Evolutionary conservation across 2,888 invertebrate genomes (phyloP).

Genomic region (Trissolcus brochymenae): DNA sequence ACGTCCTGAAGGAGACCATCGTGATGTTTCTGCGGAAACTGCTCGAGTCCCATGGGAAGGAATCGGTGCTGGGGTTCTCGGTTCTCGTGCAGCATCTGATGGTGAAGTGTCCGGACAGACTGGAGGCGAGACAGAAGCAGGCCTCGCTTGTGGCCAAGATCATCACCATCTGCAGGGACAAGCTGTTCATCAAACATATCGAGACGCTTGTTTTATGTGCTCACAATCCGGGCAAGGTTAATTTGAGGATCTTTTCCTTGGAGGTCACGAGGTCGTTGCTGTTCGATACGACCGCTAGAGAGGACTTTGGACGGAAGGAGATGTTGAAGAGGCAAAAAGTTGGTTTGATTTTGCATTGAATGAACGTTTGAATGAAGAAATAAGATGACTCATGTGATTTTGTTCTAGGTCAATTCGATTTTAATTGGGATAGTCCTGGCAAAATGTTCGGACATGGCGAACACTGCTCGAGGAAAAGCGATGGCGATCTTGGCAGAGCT

Average conservation of each 20-base stretch:
- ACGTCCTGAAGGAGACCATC: conserved; percentile 64
- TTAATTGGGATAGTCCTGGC: conserved; percentile 78
- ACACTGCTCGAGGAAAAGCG: conserved; percentile 80
- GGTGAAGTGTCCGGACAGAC: conserved; percentile 68
- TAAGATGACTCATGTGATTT: no score
- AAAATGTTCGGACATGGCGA: conserved; percentile 79
- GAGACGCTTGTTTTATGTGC: conserved; percentile 65
- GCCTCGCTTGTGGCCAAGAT: conserved; percentile 67
- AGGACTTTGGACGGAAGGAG: no score
- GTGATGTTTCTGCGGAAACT: conserved; percentile 67
- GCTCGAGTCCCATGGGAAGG: conserved; percentile 55
- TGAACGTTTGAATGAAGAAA: no score
- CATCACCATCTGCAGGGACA: conserved; percentile 62
- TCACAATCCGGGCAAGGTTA: conserved; percentile 74
- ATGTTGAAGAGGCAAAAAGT: no score
- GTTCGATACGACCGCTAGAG: conserved; percentile 53
- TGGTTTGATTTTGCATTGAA: no score
- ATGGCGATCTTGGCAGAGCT: conserved; percentile 79
- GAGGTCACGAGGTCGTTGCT: conserved; percentile 77
- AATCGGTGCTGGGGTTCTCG: conserved; percentile 62
- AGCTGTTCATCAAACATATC: conserved; percentile 57
- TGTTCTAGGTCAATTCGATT: conserved; percentile 53
- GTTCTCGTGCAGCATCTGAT: conserved; percentile 70
- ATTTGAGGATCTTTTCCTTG: conserved; percentile 77
- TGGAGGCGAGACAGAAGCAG: conserved; percentile 70